Percentiles rank a stretch among this genome's conserved stretches.
Conservation (phyloP, 2,113 vertebrate genomes). For the Grammomys dolichurus region DNA sequence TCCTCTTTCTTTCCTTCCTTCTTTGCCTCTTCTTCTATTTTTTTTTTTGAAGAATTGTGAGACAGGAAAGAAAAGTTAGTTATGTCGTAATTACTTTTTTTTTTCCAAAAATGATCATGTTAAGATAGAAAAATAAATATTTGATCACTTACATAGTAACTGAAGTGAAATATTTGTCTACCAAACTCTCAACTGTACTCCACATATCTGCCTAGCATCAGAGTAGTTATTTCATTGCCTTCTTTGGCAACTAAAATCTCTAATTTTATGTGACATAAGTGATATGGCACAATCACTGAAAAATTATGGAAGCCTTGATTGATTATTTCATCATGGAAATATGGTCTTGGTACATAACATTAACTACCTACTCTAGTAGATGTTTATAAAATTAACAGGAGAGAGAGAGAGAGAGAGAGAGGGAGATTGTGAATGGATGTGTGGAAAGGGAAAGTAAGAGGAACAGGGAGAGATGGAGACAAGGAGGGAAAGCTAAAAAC, state of each 20-base stretch:
- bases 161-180: not conserved
- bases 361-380: not conserved
- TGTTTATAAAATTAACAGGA: constrained; percentile 26
- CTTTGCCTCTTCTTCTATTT: not conserved
- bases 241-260: not conserved
- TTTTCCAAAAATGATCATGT: not conserved
- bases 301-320: not conserved
- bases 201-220: not conserved
- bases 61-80: not conserved
- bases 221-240: not conserved
- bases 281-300: not conserved
- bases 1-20: too few species aligned
- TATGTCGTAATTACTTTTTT: not conserved
- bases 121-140: constrained; percentile 13
- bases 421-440: not conserved
- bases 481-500: not conserved
- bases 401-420: not conserved
- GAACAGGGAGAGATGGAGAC: not conserved
- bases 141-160: not conserved
- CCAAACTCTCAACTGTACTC: not conserved
- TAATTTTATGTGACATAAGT: not conserved
- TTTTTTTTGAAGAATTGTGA: not conserved
- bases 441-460: not conserved
- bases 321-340: not conserved
- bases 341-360: not conserved